These are phyloP conservation scores for Lynx canadensis DNA, from an alignment of 2,113 vertebrate species.

Conservation along the genomic window DNA sequence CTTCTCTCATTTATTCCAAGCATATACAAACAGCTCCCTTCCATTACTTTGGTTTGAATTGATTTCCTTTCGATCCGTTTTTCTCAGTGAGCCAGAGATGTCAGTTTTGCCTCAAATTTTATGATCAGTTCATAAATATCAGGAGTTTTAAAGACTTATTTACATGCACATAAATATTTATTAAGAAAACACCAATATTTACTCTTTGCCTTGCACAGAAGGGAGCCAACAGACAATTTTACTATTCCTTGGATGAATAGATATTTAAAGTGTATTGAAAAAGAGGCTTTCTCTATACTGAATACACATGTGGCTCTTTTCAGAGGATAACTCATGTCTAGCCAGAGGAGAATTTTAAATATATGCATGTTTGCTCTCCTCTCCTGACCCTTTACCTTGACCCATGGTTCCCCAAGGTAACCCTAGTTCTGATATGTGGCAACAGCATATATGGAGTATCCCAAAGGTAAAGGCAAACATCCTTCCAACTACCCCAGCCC, in stretches of 20 bases:
- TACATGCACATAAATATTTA: slow-evolving; percentile 58
- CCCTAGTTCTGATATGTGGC: neutral
- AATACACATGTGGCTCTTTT: neutral
- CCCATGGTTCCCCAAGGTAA: neutral
- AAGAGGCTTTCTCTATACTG: neutral
- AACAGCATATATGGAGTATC: neutral
- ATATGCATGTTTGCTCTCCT: neutral
- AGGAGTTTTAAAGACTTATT: slow-evolving; percentile 15
- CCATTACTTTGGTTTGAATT: slow-evolving; percentile 43
- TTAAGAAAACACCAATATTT: slow-evolving; percentile 45
- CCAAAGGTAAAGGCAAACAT: neutral
- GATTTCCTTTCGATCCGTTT: slow-evolving; percentile 62
- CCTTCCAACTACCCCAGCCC: neutral
- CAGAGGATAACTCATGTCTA: neutral
- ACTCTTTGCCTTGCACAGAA: slow-evolving; percentile 39
- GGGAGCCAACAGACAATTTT: slow-evolving; percentile 68
- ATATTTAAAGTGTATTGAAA: slow-evolving; percentile 10
- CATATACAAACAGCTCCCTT: slow-evolving; percentile 18
- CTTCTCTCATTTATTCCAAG: slow-evolving; percentile 34
- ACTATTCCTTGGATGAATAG: neutral
- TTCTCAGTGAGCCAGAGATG: neutral
- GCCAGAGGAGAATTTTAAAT: neutral
- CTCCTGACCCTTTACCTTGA: neutral
- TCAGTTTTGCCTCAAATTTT: neutral
- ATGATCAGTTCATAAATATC: slow-evolving; percentile 58